These are phyloP conservation scores for Buceros bicornis DNA, from an alignment of 2,797 vertebrate species.

Conservation along the genomic window DNA sequence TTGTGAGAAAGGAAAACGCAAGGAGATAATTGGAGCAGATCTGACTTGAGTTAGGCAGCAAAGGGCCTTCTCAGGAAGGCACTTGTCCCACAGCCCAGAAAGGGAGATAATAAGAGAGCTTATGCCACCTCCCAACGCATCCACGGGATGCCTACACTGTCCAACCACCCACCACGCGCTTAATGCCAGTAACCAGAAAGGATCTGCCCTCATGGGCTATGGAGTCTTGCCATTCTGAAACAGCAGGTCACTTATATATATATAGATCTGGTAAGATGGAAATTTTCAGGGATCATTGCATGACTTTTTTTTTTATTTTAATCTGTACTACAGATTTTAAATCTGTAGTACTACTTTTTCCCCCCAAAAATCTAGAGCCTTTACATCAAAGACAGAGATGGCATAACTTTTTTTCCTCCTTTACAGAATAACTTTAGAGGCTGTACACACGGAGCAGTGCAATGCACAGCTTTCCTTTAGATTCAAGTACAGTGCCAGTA, in stretches of 20 bases:
- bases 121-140: accelerated
- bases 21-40: not conserved
- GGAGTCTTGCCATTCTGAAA: not conserved
- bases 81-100: not conserved
- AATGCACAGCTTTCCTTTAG: not conserved
- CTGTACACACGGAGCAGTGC: not conserved
- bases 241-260: not conserved
- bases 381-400: not conserved
- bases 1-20: not conserved
- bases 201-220: accelerated
- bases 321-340: not conserved
- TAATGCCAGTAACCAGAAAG: not conserved
- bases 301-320: not conserved
- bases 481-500: not conserved
- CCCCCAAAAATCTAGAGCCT: not conserved
- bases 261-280: not conserved
- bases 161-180: not conserved
- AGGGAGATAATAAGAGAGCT: not conserved
- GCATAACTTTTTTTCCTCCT: not conserved
- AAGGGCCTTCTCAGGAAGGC: not conserved
- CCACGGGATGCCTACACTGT: not conserved
- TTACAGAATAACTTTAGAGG: not conserved
- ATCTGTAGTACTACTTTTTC: not conserved
- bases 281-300: not conserved
- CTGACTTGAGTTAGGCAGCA: not conserved